Evolutionary conservation across 37 sponge, comb jelly and placozoan genomes (phyloP).

Genomic region (Haliclona indistincta): DNA sequence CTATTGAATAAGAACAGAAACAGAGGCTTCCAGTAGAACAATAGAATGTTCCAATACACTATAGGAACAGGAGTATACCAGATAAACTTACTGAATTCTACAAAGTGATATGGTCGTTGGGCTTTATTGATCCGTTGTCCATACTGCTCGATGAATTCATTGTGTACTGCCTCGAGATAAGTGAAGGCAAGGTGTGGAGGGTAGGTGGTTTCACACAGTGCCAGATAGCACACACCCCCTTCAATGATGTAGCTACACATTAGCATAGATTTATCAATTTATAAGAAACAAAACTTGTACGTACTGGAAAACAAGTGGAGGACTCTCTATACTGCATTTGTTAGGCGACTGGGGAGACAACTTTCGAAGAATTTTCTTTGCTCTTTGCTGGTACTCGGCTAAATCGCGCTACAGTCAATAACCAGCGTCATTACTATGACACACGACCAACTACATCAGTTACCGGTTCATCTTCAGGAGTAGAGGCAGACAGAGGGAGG

Average conservation of each 20-base stretch:
- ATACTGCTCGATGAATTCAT: conserved; percentile 77
- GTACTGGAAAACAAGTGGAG: conserved; percentile 91
- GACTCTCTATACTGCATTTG: conserved; percentile 77
- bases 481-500: conserved; percentile 90
- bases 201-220: conserved; percentile 84
- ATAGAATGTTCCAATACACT: background rate
- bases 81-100: conserved; percentile 88
- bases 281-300: conserved; percentile 7
- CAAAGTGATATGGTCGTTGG: conserved; percentile 88
- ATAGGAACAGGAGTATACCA: background rate
- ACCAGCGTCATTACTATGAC: background rate
- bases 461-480: conserved; percentile 71
- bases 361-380: conserved; percentile 88
- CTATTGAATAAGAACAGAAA: background rate
- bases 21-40: background rate
- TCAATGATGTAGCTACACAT: conserved; percentile 71
- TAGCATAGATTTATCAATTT: background rate
- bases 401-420: conserved; percentile 10
- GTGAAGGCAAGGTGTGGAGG: conserved; percentile 86
- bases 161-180: conserved; percentile 80
- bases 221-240: conserved; percentile 85
- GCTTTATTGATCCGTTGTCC: conserved; percentile 69
- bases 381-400: conserved; percentile 82
- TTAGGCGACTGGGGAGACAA: conserved; percentile 81
- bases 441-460: background rate